Conservation (phyloP, 2,113 vertebrate species). For the Percopsis transmontana region DNA sequence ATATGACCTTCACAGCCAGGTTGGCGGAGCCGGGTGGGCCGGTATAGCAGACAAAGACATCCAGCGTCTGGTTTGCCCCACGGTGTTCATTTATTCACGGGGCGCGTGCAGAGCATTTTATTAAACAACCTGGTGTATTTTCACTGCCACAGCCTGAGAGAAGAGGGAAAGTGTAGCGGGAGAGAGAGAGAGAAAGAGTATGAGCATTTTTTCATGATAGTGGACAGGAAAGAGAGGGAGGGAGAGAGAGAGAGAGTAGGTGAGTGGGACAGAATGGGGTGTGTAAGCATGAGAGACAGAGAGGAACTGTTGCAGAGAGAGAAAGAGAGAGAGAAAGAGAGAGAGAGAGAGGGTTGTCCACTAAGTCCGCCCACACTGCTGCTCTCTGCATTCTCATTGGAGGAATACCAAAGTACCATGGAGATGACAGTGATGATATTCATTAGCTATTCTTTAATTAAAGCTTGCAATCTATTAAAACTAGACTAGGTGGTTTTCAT, state of each 20-base stretch:
- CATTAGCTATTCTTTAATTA: conserved; percentile 30
- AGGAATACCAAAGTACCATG: conserved; percentile 9
- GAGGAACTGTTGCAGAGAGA: conserved; percentile 7
- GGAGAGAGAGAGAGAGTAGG: conserved; percentile 48
- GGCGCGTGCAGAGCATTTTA: conserved; percentile 25
- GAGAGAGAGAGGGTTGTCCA: conserved; percentile 20
- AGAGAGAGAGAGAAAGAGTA: conserved; percentile 3
- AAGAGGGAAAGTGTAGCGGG: conserved; percentile 25
- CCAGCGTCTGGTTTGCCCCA: conserved; percentile 14
- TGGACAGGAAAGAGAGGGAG: not conserved
- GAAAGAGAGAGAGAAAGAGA: conserved; percentile 6
- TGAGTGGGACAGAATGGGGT: conserved; percentile 52
- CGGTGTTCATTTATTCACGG: conserved; percentile 43
- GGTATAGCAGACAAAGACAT: conserved; percentile 14
- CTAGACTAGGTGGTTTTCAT: too few species aligned
- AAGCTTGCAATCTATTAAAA: conserved; percentile 37
- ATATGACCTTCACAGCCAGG: conserved; percentile 42
- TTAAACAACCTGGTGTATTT: conserved; percentile 39
- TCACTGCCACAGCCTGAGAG: conserved; percentile 15
- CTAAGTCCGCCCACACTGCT: conserved; percentile 20
- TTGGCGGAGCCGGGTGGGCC: not conserved
- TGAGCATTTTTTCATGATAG: not conserved
- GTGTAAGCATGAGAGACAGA: conserved; percentile 38
- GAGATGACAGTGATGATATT: conserved; percentile 52
- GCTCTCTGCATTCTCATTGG: not conserved